phyloP scores from a whole-genome alignment of 2,888 invertebrate species.

The Monochamus alternatus region DNA sequence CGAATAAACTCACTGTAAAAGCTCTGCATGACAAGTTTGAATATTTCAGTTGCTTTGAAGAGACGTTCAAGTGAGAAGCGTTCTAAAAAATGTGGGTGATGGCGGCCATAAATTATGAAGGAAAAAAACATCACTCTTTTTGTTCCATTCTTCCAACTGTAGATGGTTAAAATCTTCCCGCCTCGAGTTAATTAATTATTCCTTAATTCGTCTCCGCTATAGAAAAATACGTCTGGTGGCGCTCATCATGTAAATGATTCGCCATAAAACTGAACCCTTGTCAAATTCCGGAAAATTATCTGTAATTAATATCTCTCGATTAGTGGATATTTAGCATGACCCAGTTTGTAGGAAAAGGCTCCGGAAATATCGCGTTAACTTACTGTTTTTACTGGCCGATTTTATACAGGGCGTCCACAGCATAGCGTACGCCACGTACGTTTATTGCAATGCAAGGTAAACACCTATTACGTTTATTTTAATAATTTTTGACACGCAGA shows the following conservation, averaged over 20 bases:
- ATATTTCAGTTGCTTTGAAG: too few species aligned
- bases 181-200: constrained; percentile 3
- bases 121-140: constrained; percentile 5
- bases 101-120: constrained; percentile 2
- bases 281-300: constrained; percentile 34
- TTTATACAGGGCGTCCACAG: not conserved
- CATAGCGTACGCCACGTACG: too few species aligned
- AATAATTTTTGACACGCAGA: too few species aligned
- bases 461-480: too few species aligned
- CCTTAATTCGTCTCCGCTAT: constrained; percentile 12
- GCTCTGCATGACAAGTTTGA: too few species aligned
- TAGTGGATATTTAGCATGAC: constrained; percentile 35
- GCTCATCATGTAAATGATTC: constrained; percentile 25
- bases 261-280: constrained; percentile 28
- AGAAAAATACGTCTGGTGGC: constrained; percentile 5
- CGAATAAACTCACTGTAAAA: too few species aligned
- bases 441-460: too few species aligned
- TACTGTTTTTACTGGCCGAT: constrained; percentile 18
- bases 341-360: constrained; percentile 20
- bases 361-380: constrained; percentile 22
- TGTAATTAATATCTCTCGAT: constrained; percentile 33
- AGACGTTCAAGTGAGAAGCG: too few species aligned
- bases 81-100: constrained; percentile 5
- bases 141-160: not conserved
- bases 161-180: constrained; percentile 3